Evolutionary conservation across 2,113 vertebrate species (phyloP).

Genomic region (Andinoacara biseriatus): DNA sequence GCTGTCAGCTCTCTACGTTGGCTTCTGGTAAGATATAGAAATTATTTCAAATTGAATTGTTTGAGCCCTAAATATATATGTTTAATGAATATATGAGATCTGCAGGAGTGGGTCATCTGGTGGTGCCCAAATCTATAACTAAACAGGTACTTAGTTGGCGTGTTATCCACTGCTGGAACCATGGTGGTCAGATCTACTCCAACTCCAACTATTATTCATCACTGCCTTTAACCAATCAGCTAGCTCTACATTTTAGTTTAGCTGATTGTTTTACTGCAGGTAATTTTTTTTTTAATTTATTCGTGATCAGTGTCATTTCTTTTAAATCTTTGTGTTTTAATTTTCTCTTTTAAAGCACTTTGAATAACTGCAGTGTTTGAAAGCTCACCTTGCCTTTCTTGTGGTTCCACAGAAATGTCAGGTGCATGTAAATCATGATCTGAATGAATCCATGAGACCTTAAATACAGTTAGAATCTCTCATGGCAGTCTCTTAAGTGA

Average conservation of each 20-base stretch:
- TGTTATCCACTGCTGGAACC: too few species aligned
- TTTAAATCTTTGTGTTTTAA: not conserved
- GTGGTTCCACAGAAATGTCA: not conserved
- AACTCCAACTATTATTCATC: not conserved
- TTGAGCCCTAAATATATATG: too few species aligned
- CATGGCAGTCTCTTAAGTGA: accelerated
- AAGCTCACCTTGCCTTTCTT: accelerated
- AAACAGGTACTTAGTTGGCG: too few species aligned
- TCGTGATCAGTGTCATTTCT: too few species aligned
- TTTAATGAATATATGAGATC: too few species aligned
- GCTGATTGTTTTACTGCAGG: too few species aligned
- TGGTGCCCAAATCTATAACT: too few species aligned
- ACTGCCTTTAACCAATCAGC: not conserved
- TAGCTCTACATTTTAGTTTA: not conserved
- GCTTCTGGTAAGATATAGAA: not conserved
- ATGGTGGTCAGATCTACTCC: too few species aligned
- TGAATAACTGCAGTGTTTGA: not conserved
- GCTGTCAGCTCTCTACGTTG: not conserved
- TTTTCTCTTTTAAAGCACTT: not conserved
- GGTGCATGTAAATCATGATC: not conserved
- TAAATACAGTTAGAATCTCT: not conserved
- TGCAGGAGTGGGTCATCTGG: too few species aligned
- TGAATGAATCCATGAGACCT: not conserved
- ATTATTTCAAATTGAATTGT: too few species aligned
- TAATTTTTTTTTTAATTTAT: too few species aligned